These are phyloP conservation scores for Erpornis zantholeuca DNA, from an alignment of 2,113 vertebrate species.

Conservation along the genomic window DNA sequence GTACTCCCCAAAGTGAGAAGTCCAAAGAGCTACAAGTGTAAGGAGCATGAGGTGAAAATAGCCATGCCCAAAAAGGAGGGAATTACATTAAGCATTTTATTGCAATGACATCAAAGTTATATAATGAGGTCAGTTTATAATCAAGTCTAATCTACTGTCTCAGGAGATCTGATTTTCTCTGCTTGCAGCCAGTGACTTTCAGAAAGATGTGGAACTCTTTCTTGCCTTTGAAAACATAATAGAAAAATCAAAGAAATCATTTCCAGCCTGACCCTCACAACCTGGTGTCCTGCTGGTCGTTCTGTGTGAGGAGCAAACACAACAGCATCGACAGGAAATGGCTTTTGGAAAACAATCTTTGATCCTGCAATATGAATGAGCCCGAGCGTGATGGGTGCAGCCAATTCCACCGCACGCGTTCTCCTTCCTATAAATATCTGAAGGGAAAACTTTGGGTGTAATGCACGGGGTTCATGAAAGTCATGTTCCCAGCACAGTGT, in stretches of 20 bases:
- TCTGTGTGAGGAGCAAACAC: constrained; percentile 24
- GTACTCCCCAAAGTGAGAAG: neutral
- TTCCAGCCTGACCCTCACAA: constrained; percentile 37
- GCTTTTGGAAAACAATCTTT: constrained; percentile 28
- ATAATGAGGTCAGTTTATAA: constrained; percentile 67
- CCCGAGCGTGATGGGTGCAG: neutral
- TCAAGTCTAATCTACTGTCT: constrained; percentile 63
- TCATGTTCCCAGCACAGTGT: neutral
- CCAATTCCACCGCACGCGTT: neutral
- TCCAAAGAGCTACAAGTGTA: neutral
- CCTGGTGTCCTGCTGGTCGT: constrained; percentile 23
- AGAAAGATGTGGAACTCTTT: constrained; percentile 60
- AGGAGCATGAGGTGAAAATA: neutral
- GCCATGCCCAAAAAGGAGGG: neutral
- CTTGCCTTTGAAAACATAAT: constrained; percentile 61
- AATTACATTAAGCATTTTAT: constrained; percentile 53
- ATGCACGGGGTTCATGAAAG: neutral
- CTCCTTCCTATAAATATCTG: neutral
- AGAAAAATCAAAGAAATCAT: constrained; percentile 53
- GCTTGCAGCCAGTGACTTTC: constrained; percentile 32
- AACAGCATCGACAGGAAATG: constrained; percentile 8
- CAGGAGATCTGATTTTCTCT: constrained; percentile 63
- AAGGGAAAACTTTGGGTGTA: neutral
- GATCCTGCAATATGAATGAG: constrained; percentile 38
- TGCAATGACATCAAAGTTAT: constrained; percentile 63